Conservation (phyloP, 2,797 vertebrate species). For the Tauraco hartlaubi region DNA sequence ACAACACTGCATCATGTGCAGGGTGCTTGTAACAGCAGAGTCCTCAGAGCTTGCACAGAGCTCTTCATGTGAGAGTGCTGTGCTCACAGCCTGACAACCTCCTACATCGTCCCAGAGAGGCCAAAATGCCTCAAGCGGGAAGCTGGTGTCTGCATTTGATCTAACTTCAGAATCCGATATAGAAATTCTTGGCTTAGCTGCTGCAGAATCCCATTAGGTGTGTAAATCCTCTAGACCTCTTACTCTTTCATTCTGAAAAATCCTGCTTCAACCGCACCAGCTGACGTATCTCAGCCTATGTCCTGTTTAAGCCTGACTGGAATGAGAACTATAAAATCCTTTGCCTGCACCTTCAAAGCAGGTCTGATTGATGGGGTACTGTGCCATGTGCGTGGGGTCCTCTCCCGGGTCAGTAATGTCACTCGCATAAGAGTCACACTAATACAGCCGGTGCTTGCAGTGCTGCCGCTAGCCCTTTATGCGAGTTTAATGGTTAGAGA, state of each 20-base stretch:
- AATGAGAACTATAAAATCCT: background rate
- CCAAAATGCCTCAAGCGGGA: background rate
- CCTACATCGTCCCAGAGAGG: accelerated
- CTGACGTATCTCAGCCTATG: background rate
- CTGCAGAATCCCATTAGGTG: background rate
- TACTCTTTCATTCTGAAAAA: background rate
- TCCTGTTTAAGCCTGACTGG: background rate
- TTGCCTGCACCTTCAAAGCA: background rate
- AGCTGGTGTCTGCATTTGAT: background rate
- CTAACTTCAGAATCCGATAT: background rate
- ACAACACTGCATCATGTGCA: accelerated
- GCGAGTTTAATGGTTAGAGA: background rate
- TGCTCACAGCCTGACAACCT: background rate
- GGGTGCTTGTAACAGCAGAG: background rate
- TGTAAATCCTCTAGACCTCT: background rate
- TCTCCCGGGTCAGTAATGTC: background rate
- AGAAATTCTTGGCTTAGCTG: background rate
- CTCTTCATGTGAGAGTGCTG: background rate
- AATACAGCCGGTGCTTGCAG: background rate
- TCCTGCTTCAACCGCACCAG: background rate
- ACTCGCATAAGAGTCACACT: background rate
- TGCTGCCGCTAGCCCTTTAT: background rate
- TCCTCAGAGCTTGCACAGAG: background rate
- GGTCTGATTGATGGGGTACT: background rate
- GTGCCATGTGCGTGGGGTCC: accelerated